Percentiles rank a stretch among this genome's conserved stretches.
phyloP scores from a whole-genome alignment of 2,797 vertebrate genomes.

The Vipera latastei region DNA sequence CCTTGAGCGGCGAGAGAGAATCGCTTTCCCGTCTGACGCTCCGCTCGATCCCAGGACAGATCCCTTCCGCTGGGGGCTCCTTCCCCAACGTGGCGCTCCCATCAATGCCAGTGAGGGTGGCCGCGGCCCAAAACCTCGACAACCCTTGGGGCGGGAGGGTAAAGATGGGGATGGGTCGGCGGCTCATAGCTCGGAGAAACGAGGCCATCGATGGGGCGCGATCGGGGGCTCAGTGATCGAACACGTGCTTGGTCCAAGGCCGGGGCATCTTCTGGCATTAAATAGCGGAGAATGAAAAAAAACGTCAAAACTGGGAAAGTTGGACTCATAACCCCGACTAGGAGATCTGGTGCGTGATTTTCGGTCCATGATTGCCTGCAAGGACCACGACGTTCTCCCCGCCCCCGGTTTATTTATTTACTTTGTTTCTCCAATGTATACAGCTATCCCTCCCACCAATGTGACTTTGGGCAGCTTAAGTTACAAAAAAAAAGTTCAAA shows the following conservation, averaged over 20 bases:
- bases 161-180: too few species aligned
- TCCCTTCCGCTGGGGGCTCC: background rate
- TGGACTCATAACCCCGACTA: background rate
- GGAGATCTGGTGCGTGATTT: background rate
- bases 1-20: accelerated
- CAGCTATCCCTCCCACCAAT: background rate
- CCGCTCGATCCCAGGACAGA: background rate
- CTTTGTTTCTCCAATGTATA: background rate
- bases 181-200: background rate
- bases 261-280: background rate
- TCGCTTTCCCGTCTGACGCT: background rate
- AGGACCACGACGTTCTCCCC: background rate
- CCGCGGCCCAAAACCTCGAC: background rate
- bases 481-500: background rate
- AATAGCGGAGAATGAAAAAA: background rate
- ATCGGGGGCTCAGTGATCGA: background rate
- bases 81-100: background rate
- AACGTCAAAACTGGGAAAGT: background rate
- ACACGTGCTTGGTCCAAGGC: background rate
- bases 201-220: background rate
- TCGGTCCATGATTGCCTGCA: background rate
- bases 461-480: background rate
- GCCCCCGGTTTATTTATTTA: background rate
- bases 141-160: background rate
- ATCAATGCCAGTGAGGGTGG: background rate